Percentiles rank a stretch among this genome's conserved stretches.
These are phyloP conservation scores for Sinotaia quadrata DNA, from an alignment of 2,888 invertebrate species.

Conservation along the genomic window DNA sequence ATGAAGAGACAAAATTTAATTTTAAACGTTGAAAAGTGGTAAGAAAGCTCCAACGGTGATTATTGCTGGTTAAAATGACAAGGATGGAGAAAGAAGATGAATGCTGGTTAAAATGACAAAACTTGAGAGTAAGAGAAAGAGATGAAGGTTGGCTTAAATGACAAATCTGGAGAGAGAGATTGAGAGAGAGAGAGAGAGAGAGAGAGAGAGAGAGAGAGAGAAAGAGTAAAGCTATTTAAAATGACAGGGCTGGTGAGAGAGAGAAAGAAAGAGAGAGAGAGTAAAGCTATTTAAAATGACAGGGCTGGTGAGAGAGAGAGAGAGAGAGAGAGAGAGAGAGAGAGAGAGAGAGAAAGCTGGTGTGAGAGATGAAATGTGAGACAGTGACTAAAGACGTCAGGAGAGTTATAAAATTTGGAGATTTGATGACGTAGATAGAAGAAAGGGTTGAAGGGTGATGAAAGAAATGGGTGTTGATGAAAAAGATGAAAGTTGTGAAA, in stretches of 20 bases:
- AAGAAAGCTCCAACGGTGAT: no score
- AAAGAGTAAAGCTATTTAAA: not conserved
- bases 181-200: slow-evolving; percentile 11
- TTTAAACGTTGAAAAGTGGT: no score
- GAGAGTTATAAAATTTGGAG: no score
- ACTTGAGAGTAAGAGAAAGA: not conserved
- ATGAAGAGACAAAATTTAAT: no score
- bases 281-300: not conserved
- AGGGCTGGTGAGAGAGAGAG: not conserved
- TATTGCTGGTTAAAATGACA: no score
- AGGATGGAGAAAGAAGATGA: no score
- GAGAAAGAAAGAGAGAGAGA: slow-evolving; percentile 3
- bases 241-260: not conserved
- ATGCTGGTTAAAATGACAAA: no score
- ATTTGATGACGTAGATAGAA: no score
- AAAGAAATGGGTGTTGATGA: not conserved
- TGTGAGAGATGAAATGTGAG: no score
- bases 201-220: slow-evolving; percentile 11
- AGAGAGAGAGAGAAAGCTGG: not conserved
- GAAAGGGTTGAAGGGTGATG: not conserved
- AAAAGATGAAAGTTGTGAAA: no score
- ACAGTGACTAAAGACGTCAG: no score
- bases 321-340: slow-evolving; percentile 4
- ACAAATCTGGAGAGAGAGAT: slow-evolving; percentile 5
- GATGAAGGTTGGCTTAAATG: no score